Evolutionary conservation across 2,888 invertebrate genomes (phyloP).

Genomic region (Dynastes grantii): DNA sequence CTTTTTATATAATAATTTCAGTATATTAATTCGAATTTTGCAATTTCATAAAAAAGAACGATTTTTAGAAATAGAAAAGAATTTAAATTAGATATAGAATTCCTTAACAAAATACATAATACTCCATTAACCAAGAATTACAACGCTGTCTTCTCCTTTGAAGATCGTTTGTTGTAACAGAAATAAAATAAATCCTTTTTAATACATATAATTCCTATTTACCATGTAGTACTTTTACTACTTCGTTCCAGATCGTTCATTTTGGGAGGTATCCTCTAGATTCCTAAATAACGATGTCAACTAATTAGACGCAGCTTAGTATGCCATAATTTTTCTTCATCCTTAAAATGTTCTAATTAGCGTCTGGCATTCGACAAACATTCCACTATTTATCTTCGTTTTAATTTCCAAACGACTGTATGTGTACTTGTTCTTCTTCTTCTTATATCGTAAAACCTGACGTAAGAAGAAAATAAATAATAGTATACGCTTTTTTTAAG

Average conservation of each 20-base stretch:
- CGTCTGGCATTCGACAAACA: constrained; percentile 25
- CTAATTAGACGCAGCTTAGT: constrained; percentile 20
- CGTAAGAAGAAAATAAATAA: background rate
- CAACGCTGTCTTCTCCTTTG: no score
- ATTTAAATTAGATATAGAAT: no score
- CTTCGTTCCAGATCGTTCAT: background rate
- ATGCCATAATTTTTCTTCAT: constrained; percentile 14
- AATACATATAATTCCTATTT: no score
- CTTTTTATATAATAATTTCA: no score
- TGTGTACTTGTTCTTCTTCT: background rate
- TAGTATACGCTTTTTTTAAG: background rate
- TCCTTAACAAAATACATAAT: no score
- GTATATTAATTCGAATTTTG: no score
- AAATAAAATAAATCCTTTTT: no score
- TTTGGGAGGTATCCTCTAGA: constrained; percentile 13
- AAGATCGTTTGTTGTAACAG: no score
- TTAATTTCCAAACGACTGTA: background rate
- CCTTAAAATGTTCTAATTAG: constrained; percentile 22
- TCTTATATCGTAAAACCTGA: background rate
- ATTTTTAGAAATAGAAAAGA: no score
- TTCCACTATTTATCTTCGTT: constrained; percentile 12
- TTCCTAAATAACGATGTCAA: constrained; percentile 27
- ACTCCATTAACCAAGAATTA: no score
- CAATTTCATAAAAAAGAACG: no score
- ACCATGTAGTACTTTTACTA: background rate